Conservation (phyloP, 2,113 vertebrate genomes). For the Poecile atricapillus region DNA sequence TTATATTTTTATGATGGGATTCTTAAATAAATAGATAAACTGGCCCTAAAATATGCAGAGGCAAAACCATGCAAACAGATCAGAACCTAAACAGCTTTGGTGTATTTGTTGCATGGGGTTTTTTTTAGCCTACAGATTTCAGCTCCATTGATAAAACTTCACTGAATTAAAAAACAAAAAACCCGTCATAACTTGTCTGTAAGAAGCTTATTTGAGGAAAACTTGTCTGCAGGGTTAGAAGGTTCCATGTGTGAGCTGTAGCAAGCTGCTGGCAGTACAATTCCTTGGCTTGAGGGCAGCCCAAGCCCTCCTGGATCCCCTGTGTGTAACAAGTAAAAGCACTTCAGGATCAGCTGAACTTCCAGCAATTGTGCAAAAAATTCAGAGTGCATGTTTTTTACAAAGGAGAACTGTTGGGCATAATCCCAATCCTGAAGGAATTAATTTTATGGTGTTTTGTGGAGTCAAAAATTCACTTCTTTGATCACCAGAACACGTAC, state of each 20-base stretch:
- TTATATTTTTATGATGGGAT: fast-evolving
- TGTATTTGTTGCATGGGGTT: neutral
- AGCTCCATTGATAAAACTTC: neutral
- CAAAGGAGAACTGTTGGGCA: neutral
- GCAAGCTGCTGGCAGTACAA: neutral
- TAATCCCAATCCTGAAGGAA: neutral
- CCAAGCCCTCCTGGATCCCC: neutral
- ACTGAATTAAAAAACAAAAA: neutral
- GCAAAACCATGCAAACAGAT: neutral
- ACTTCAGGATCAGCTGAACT: neutral
- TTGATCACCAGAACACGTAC: neutral
- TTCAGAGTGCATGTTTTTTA: neutral
- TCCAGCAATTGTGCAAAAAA: neutral
- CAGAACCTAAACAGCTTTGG: neutral
- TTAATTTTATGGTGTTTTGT: neutral
- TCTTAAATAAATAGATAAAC: neutral
- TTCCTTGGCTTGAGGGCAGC: neutral
- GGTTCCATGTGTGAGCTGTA: neutral
- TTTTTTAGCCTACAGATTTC: neutral
- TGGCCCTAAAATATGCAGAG: neutral
- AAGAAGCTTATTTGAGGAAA: neutral
- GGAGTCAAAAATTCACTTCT: neutral
- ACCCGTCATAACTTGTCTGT: fast-evolving
- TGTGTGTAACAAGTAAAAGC: neutral
- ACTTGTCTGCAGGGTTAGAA: neutral